Conservation (phyloP, 2,888 invertebrate species). For the Calliopum simillimum region DNA sequence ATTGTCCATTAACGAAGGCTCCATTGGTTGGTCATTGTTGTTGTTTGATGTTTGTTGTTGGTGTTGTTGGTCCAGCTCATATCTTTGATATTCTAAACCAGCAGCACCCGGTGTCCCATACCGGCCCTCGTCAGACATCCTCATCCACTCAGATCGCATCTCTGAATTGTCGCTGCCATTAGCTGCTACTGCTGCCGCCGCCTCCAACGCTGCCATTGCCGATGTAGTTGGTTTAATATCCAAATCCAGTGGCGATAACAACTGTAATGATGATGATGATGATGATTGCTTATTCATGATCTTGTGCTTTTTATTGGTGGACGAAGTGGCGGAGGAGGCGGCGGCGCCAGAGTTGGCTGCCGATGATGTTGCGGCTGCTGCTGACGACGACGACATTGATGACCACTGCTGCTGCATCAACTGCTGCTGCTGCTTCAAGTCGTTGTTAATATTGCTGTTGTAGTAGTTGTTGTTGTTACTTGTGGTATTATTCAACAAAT, state of each 20-base stretch:
- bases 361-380: constrained; percentile 47
- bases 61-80: constrained; percentile 59
- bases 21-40: constrained; percentile 54
- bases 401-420: constrained; percentile 65
- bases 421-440: constrained; percentile 59
- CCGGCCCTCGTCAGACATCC: constrained; percentile 70
- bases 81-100: constrained; percentile 67
- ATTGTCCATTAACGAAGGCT: constrained; percentile 58
- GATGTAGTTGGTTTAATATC: constrained; percentile 44
- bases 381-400: constrained; percentile 61
- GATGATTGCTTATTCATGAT: constrained; percentile 14
- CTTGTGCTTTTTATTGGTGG: no score
- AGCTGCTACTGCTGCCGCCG: constrained; percentile 52
- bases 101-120: constrained; percentile 75
- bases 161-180: constrained; percentile 52
- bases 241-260: constrained; percentile 30
- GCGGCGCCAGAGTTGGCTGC: constrained; percentile 29
- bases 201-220: constrained; percentile 41
- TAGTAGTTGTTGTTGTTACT: constrained; percentile 51
- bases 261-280: constrained; percentile 45
- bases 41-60: constrained; percentile 45
- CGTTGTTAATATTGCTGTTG: constrained; percentile 49
- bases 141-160: constrained; percentile 65
- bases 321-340: background rate
- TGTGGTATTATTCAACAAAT: constrained; percentile 42